phyloP scores from a whole-genome alignment of 1,140 invertebrate genomes.

The Diuraphis noxia region DNA sequence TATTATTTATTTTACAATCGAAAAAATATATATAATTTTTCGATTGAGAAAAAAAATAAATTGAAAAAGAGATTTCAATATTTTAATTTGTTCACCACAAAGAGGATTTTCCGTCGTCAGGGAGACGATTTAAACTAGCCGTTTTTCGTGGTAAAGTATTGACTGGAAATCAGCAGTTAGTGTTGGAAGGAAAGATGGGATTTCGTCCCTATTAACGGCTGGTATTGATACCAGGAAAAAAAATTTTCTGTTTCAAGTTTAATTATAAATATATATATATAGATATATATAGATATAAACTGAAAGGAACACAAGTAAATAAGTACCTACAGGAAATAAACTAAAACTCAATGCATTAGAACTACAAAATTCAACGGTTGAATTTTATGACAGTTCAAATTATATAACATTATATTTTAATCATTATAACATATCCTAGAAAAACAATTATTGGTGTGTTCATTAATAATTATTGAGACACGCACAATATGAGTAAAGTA shows the following conservation, averaged over 20 bases:
- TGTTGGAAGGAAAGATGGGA: neutral
- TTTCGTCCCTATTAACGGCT: conserved; percentile 25
- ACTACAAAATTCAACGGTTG: neutral
- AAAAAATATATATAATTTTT: conserved; percentile 18
- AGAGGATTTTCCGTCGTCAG: conserved; percentile 42
- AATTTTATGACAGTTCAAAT: neutral
- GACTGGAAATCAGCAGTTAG: conserved; percentile 37
- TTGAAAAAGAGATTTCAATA: conserved; percentile 41
- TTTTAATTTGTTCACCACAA: conserved; percentile 48
- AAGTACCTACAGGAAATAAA: neutral
- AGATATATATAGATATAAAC: neutral
- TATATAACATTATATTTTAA: neutral
- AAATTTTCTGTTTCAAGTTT: conserved; percentile 17
- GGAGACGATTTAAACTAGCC: conserved; percentile 47
- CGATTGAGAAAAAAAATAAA: conserved; percentile 40
- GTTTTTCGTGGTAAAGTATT: conserved; percentile 26
- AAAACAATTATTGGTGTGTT: neutral
- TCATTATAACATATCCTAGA: neutral
- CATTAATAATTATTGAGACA: neutral
- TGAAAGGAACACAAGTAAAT: neutral
- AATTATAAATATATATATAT: conserved; percentile 8
- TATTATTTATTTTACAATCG: conserved; percentile 40
- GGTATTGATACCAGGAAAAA: conserved; percentile 5
- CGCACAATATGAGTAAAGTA: neutral
- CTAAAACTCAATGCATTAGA: neutral